phyloP scores from a whole-genome alignment of 1,140 invertebrate species.

The Drosophila sechellia region DNA sequence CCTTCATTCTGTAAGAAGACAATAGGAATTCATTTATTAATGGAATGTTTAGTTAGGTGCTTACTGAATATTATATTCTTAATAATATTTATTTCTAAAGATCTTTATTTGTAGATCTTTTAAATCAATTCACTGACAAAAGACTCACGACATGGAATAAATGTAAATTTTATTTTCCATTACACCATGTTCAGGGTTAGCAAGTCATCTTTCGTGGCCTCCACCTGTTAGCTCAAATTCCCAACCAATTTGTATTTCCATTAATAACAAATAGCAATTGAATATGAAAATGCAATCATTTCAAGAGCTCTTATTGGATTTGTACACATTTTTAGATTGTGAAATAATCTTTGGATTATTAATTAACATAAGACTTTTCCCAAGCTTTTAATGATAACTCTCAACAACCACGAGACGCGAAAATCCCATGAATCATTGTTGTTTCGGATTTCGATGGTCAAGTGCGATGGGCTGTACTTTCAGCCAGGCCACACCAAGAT shows the following conservation, averaged over 20 bases:
- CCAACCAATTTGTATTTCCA: constrained; percentile 7
- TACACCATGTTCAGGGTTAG: constrained; percentile 1
- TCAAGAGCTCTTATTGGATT: background rate
- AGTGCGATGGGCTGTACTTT: constrained; percentile 29
- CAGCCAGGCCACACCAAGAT: constrained; percentile 4
- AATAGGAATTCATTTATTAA: background rate
- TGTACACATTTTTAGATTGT: background rate
- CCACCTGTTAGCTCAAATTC: background rate
- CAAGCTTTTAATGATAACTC: constrained; percentile 1
- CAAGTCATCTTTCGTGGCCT: constrained; percentile 11
- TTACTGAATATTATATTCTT: background rate
- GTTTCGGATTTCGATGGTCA: constrained; percentile 31
- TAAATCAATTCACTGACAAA: too few species aligned
- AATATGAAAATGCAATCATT: background rate
- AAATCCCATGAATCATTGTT: constrained; percentile 44
- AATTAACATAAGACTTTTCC: constrained; percentile 28
- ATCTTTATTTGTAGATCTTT: background rate
- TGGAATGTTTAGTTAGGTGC: background rate
- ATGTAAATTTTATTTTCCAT: background rate
- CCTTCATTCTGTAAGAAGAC: constrained; percentile 70
- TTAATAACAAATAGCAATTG: constrained; percentile 1
- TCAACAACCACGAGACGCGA: background rate
- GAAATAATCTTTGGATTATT: constrained; percentile 29
- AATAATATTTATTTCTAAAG: background rate
- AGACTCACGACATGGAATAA: background rate